Percentiles rank a stretch among this genome's conserved stretches.
Evolutionary conservation across 2,113 vertebrate species (phyloP).

Genomic region (Boleophthalmus pectinirostris): DNA sequence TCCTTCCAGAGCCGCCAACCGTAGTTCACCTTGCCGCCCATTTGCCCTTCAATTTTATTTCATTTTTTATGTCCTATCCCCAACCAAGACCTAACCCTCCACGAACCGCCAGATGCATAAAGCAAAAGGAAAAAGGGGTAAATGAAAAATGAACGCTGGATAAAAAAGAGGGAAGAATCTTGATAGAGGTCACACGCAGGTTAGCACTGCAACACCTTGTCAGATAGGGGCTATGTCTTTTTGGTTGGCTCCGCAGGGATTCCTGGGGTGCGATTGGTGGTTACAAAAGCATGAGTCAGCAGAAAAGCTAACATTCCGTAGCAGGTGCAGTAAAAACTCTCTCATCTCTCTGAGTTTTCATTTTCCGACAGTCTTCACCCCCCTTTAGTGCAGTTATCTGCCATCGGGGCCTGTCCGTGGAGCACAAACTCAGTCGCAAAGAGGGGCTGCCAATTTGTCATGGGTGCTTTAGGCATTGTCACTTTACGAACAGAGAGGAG

Average conservation of each 20-base stretch:
- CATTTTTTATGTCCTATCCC: constrained; percentile 44
- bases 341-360: constrained; percentile 25
- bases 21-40: constrained; percentile 53
- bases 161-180: constrained; percentile 17
- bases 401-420: constrained; percentile 45
- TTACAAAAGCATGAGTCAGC: constrained; percentile 61
- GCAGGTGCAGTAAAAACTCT: constrained; percentile 45
- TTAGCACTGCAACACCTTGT: constrained; percentile 54
- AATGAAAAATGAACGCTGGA: not conserved
- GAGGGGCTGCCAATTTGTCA: constrained; percentile 58
- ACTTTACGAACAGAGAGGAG: constrained; percentile 45
- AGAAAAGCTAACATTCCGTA: constrained; percentile 43
- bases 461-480: constrained; percentile 53
- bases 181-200: constrained; percentile 54
- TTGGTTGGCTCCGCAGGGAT: constrained; percentile 46
- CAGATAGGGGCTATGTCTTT: constrained; percentile 52
- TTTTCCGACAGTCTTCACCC: constrained; percentile 49
- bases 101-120: not conserved
- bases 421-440: constrained; percentile 57
- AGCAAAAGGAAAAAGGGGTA: not conserved
- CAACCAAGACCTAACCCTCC: constrained; percentile 11
- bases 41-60: constrained; percentile 35
- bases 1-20: constrained; percentile 32
- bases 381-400: constrained; percentile 46
- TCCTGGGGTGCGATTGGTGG: constrained; percentile 30